A percentile compares a stretch with the other conserved stretches of the same genome.
Conservation (phyloP, 2,113 vertebrate species). For the Ptyas mucosa region DNA sequence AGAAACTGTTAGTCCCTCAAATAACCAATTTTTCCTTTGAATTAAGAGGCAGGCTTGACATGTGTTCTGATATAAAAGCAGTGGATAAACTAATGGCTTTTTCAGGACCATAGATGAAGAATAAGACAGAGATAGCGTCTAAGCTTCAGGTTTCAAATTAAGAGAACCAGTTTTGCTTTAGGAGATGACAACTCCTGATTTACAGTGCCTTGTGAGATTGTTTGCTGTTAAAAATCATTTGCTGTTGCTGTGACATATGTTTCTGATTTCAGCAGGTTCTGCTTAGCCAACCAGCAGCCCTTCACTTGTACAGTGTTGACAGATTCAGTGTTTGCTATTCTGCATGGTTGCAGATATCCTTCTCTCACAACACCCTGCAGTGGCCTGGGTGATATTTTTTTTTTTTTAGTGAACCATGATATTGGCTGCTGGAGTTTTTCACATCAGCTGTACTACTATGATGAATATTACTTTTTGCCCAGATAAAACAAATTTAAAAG, state of each 20-base stretch:
- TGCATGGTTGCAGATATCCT: not conserved
- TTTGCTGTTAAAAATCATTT: not conserved
- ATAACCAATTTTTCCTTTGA: not conserved
- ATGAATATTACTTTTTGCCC: not conserved
- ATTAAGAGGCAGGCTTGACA: not conserved
- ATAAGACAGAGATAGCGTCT: not conserved
- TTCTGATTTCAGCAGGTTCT: not conserved
- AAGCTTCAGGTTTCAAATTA: not conserved
- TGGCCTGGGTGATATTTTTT: not conserved
- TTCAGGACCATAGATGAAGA: not conserved
- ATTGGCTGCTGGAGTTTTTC: not conserved
- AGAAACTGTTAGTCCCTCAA: not conserved
- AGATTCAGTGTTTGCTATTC: not conserved
- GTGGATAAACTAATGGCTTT: not conserved
- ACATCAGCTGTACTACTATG: not conserved
- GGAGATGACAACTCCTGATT: not conserved
- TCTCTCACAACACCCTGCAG: not conserved
- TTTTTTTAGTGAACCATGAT: not conserved
- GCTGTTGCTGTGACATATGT: not conserved
- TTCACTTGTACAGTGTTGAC: not conserved
- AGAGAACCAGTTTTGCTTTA: not conserved
- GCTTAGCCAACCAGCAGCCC: not conserved
- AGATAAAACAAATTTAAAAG: not conserved
- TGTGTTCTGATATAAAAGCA: not conserved
- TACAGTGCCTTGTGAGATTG: not conserved